These are phyloP conservation scores for Myopa tessellatipennis DNA, from an alignment of 2,888 invertebrate genomes.

Conservation along the genomic window DNA sequence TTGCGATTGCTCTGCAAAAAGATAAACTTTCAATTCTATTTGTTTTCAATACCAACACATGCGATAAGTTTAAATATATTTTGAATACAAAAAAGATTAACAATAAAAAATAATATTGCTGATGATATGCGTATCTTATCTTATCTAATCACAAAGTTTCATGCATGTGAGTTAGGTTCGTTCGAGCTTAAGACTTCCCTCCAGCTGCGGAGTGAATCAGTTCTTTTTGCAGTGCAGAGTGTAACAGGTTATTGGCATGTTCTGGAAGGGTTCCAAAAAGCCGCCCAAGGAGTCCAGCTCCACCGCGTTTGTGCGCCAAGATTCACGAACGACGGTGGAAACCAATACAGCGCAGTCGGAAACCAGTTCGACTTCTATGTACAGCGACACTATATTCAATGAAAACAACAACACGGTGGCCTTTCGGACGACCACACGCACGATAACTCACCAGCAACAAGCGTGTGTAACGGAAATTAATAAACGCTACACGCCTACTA, in stretches of 20 bases:
- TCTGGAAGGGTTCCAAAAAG: slow-evolving; percentile 20
- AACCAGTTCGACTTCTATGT: slow-evolving; percentile 59
- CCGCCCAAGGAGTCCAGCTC: slow-evolving; percentile 16
- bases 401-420: slow-evolving; percentile 56
- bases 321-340: slow-evolving; percentile 57
- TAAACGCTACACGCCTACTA: slow-evolving; percentile 57
- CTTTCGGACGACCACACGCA: slow-evolving; percentile 56
- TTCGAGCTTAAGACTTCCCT: not conserved
- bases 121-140: not conserved
- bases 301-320: slow-evolving; percentile 55
- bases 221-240: slow-evolving; percentile 28
- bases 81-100: not conserved
- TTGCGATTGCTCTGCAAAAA: no score
- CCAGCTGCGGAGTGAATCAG: slow-evolving; percentile 37
- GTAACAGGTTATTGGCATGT: slow-evolving; percentile 19
- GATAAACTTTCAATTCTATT: no score
- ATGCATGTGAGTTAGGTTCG: not conserved
- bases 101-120: not conserved
- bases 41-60: no score
- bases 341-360: slow-evolving; percentile 60
- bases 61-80: not conserved
- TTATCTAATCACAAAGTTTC: slow-evolving; percentile 7
- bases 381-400: slow-evolving; percentile 59
- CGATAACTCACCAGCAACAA: slow-evolving; percentile 60
- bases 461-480: slow-evolving; percentile 58